Evolutionary conservation across 2,797 vertebrate genomes (phyloP).

Genomic region (Poeciliopsis turneri): DNA sequence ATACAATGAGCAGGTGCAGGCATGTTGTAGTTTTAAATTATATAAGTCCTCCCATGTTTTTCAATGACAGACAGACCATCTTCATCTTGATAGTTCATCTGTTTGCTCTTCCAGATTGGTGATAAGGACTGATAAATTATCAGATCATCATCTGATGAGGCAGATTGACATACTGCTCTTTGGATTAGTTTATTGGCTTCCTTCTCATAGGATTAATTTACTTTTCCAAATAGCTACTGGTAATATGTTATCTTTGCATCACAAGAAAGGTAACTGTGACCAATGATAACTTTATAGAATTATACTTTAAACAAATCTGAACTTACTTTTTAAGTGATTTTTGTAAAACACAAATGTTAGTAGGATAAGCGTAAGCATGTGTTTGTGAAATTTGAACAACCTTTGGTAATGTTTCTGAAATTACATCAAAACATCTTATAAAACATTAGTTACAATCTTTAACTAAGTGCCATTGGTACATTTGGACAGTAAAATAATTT

Average conservation of each 20-base stretch:
- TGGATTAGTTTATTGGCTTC: not conserved
- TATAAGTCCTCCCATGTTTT: not conserved
- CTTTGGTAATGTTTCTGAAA: not conserved
- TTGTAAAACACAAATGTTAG: constrained; percentile 4
- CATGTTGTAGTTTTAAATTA: not conserved
- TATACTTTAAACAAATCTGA: not conserved
- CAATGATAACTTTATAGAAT: not conserved
- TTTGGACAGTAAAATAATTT: not conserved
- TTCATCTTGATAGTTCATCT: not conserved
- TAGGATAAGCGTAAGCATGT: not conserved
- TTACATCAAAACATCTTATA: not conserved
- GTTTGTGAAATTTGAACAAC: constrained; percentile 8
- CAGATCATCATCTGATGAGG: not conserved
- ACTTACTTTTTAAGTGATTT: not conserved
- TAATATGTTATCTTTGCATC: not conserved
- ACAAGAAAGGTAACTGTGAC: not conserved
- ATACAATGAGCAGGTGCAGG: not conserved
- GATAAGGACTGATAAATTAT: not conserved
- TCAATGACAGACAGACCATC: not conserved
- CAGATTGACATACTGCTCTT: not conserved
- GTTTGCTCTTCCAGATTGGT: not conserved
- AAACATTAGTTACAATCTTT: not conserved
- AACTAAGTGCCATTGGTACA: too few relatives aligned
- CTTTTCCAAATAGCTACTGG: not conserved
- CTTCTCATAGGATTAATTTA: not conserved